phyloP scores from a whole-genome alignment of 1,140 invertebrate species.

The Odontomachus brunneus region DNA sequence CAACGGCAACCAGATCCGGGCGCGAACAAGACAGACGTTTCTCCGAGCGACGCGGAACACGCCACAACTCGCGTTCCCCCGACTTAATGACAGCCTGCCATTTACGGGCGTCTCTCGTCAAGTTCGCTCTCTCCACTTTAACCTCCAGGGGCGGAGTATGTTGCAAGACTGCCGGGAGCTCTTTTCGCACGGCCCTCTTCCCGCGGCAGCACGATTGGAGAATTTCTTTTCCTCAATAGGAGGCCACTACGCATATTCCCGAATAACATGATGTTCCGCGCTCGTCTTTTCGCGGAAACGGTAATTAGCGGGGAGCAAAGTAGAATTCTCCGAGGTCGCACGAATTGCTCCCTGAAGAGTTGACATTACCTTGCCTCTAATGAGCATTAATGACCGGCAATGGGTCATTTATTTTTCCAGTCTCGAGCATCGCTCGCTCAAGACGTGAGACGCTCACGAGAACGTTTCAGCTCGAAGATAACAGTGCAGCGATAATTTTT shows the following conservation, averaged over 20 bases:
- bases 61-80: slow-evolving; percentile 49
- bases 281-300: no score
- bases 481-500: neutral
- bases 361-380: no score
- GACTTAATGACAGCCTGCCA: slow-evolving; percentile 72
- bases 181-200: slow-evolving; percentile 27
- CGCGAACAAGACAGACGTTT: slow-evolving; percentile 56
- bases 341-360: no score
- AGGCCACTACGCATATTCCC: no score
- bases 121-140: slow-evolving; percentile 30
- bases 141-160: slow-evolving; percentile 22
- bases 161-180: neutral
- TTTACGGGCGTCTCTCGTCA: slow-evolving; percentile 62
- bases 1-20: slow-evolving; percentile 26
- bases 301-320: no score
- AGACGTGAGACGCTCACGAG: neutral
- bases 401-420: no score
- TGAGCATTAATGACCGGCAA: no score
- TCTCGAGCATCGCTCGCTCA: no score
- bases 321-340: no score
- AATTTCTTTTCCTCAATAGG: no score
- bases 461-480: neutral
- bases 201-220: neutral
- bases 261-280: no score
- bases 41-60: slow-evolving; percentile 46